Evolutionary conservation across 2,888 invertebrate species (phyloP).

Genomic region (Isotomurus palustris): DNA sequence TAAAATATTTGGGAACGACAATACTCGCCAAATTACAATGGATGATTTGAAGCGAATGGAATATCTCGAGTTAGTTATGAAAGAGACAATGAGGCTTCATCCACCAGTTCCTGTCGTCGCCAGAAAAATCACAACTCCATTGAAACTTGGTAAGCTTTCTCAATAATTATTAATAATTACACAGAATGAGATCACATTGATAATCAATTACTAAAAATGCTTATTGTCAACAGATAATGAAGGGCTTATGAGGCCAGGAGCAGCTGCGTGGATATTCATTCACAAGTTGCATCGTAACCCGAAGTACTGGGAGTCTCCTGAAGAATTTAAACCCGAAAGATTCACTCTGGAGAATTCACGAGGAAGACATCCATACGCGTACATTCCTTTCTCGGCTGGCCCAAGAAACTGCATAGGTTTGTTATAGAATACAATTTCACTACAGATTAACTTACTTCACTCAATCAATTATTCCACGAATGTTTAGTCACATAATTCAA

Average conservation of each 20-base stretch:
- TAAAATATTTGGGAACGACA: slow-evolving; percentile 50
- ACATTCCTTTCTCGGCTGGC: slow-evolving; percentile 50
- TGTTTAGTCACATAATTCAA: too few species aligned
- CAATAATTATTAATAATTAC: too few species aligned
- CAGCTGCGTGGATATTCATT: slow-evolving; percentile 49
- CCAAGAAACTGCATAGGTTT: slow-evolving; percentile 38
- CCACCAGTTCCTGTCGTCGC: slow-evolving; percentile 50
- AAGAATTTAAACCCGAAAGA: slow-evolving; percentile 54
- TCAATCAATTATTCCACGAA: too few species aligned
- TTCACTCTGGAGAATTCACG: slow-evolving; percentile 52
- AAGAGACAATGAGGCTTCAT: slow-evolving; percentile 50
- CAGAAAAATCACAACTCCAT: slow-evolving; percentile 47
- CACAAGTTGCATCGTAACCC: slow-evolving; percentile 53
- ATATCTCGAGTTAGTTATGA: slow-evolving; percentile 51
- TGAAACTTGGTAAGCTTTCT: slow-evolving; percentile 43
- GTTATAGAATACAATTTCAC: too few species aligned
- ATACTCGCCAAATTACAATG: slow-evolving; percentile 50
- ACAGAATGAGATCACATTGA: too few species aligned
- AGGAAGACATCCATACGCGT: slow-evolving; percentile 52
- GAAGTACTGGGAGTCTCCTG: slow-evolving; percentile 53
- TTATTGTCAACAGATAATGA: slow-evolving; percentile 48
- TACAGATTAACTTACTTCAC: too few species aligned
- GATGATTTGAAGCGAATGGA: slow-evolving; percentile 51
- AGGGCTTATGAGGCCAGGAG: slow-evolving; percentile 49
- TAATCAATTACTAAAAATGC: too few species aligned